Conservation (phyloP, 2,888 invertebrate genomes). For the Eugnorisma glareosa region DNA sequence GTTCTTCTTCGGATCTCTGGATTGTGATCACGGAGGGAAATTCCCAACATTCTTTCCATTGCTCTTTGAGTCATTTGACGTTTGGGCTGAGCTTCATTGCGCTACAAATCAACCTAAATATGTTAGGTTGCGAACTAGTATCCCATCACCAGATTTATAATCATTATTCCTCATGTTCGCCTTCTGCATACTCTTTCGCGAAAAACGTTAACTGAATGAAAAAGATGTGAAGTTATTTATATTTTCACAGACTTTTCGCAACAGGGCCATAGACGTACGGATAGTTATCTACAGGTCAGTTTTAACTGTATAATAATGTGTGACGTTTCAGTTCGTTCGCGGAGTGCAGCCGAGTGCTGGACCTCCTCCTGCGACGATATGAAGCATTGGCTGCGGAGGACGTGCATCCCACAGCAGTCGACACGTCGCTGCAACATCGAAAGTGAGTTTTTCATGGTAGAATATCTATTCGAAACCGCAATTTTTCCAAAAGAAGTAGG, state of each 20-base stretch:
- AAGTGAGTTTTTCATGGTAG: constrained; percentile 88
- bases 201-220: neutral
- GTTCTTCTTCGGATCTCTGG: neutral
- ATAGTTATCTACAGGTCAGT: neutral
- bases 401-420: constrained; percentile 85
- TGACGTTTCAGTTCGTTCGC: constrained; percentile 92
- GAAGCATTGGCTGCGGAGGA: constrained; percentile 92
- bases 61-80: neutral
- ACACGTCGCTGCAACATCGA: constrained; percentile 93
- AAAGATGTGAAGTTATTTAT: neutral
- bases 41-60: neutral
- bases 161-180: neutral
- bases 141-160: neutral
- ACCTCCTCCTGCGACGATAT: constrained; percentile 94
- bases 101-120: neutral
- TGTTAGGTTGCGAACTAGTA: neutral
- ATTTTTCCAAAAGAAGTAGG: neutral
- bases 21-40: neutral
- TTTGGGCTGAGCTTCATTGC: neutral
- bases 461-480: neutral
- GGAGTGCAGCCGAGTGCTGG: constrained; percentile 95
- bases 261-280: neutral
- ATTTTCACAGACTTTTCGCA: neutral
- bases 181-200: neutral
- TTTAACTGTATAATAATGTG: neutral